Conservation (phyloP, 2,888 invertebrate genomes). For the Leptinotarsa juncta region DNA sequence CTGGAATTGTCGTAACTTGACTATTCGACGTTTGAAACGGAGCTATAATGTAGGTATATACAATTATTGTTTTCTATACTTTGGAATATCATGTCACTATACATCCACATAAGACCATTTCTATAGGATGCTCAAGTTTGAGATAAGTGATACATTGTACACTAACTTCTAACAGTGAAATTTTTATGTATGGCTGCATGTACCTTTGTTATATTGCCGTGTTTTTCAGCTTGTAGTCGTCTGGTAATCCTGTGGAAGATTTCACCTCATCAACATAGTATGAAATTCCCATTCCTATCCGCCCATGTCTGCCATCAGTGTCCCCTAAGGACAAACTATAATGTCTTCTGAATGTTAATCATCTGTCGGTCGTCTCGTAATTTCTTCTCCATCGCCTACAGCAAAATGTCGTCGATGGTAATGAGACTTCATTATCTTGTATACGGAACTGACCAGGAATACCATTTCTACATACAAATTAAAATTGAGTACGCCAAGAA, state of each 20-base stretch:
- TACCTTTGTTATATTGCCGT: too few species aligned
- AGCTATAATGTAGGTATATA: too few species aligned
- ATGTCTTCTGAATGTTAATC: slow-evolving; percentile 55
- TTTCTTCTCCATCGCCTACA: slow-evolving; percentile 41
- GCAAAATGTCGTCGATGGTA: slow-evolving; percentile 40
- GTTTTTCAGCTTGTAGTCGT: not conserved
- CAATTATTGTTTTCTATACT: too few species aligned
- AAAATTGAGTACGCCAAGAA: slow-evolving; percentile 39
- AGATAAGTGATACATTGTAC: too few species aligned
- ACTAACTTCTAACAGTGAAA: not conserved
- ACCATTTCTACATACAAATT: slow-evolving; percentile 43
- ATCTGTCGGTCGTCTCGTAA: slow-evolving; percentile 44
- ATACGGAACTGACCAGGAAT: slow-evolving; percentile 41
- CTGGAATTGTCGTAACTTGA: too few species aligned
- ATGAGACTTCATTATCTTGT: slow-evolving; percentile 45
- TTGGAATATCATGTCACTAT: too few species aligned
- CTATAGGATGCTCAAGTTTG: too few species aligned
- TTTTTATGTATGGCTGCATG: not conserved
- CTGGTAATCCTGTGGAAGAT: not conserved
- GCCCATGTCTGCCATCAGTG: slow-evolving; percentile 34
- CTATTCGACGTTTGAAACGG: too few species aligned
- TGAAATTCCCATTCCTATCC: slow-evolving; percentile 23
- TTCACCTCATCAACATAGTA: slow-evolving; percentile 11
- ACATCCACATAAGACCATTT: too few species aligned
- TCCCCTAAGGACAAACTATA: slow-evolving; percentile 45